phyloP scores from a whole-genome alignment of 2,113 vertebrate species.

The Antechinus flavipes region DNA sequence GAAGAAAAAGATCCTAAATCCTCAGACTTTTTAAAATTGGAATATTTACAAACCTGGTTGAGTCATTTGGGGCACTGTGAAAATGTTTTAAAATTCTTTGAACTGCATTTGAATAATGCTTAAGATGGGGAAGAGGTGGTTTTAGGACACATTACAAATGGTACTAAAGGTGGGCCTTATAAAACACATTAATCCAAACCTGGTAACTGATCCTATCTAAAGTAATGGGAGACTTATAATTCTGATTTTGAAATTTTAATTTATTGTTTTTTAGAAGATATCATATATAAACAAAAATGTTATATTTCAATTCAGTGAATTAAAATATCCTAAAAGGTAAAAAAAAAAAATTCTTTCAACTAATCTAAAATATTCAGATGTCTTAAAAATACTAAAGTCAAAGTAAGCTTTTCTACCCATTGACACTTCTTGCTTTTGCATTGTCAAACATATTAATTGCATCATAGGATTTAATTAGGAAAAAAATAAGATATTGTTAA shows the following conservation, averaged over 20 bases:
- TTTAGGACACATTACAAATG: neutral
- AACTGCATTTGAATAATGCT: neutral
- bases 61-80: neutral
- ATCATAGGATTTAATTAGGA: constrained; percentile 34
- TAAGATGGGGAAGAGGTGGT: too few species aligned
- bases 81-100: neutral
- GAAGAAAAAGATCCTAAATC: neutral
- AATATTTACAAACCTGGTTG: neutral
- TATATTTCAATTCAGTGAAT: neutral
- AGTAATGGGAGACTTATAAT: neutral
- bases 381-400: neutral
- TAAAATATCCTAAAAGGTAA: neutral
- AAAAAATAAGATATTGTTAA: neutral
- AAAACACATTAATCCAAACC: neutral
- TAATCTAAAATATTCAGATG: neutral
- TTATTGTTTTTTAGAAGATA: neutral
- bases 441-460: neutral
- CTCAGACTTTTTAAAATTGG: neutral
- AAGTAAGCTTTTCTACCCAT: neutral
- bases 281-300: neutral
- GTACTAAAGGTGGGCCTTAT: neutral
- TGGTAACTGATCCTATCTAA: neutral
- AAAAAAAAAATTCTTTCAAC: neutral
- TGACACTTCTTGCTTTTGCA: neutral
- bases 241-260: neutral